phyloP scores from a whole-genome alignment of 1,140 invertebrate genomes.

The Drosophila arizonae region DNA sequence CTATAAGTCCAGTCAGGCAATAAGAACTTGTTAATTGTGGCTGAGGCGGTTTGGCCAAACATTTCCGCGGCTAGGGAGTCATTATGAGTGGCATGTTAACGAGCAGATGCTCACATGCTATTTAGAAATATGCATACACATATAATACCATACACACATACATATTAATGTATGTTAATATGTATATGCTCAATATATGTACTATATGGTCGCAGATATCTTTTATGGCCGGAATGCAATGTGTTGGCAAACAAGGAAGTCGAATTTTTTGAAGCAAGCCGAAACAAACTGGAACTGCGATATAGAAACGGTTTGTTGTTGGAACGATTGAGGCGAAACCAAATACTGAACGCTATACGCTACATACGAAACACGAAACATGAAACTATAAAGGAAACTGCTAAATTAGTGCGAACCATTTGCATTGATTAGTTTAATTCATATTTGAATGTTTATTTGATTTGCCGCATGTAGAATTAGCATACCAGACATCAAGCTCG shows the following conservation, averaged over 20 bases:
- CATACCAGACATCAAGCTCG: background rate
- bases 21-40: conserved; percentile 65
- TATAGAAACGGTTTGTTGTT: no score
- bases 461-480: conserved; percentile 45
- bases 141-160: conserved; percentile 11
- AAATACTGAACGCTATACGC: background rate
- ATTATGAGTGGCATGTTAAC: conserved; percentile 58
- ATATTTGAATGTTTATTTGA: conserved; percentile 67
- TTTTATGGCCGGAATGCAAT: conserved; percentile 23
- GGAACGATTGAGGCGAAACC: no score
- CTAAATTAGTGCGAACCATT: conserved; percentile 77
- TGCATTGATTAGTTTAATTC: conserved; percentile 72
- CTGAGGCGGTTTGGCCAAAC: conserved; percentile 41
- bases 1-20: conserved; percentile 18
- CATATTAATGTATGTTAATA: background rate
- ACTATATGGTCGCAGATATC: background rate
- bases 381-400: conserved; percentile 49
- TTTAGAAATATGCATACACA: background rate
- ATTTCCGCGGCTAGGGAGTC: conserved; percentile 51
- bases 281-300: conserved; percentile 10
- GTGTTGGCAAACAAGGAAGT: conserved; percentile 45
- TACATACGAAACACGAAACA: conserved; percentile 43
- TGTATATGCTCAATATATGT: background rate
- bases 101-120: conserved; percentile 23
- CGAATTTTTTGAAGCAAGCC: background rate